Conservation (phyloP, 2,888 invertebrate genomes). For the Microctonus brassicae region DNA sequence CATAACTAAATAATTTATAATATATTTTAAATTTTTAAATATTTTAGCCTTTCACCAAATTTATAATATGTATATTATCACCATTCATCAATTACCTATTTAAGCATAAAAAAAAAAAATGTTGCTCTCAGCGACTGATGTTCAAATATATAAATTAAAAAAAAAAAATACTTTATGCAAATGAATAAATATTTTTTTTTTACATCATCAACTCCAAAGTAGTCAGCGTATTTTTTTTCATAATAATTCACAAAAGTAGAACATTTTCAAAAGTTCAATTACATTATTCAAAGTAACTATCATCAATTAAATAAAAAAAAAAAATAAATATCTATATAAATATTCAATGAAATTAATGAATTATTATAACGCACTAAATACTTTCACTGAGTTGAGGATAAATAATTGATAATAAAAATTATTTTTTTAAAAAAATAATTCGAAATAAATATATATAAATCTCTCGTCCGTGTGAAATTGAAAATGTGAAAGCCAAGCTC, state of each 20-base stretch:
- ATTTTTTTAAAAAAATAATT: conserved; percentile 15
- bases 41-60: too few relatives aligned
- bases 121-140: conserved; percentile 9
- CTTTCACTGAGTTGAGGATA: conserved; percentile 22
- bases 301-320: too few relatives aligned
- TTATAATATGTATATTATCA: conserved; percentile 19
- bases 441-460: conserved; percentile 3
- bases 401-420: conserved; percentile 14
- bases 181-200: not conserved
- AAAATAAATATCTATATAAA: too few relatives aligned
- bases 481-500: conserved; percentile 36
- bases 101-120: conserved; percentile 30
- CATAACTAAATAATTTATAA: conserved; percentile 25
- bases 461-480: conserved; percentile 43
- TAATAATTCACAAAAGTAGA: not conserved
- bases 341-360: not conserved
- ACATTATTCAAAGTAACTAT: too few relatives aligned
- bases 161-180: not conserved
- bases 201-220: not conserved
- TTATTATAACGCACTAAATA: conserved; percentile 7
- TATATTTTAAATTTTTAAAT: not conserved
- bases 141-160: not conserved
- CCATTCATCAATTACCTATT: conserved; percentile 38
- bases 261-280: not conserved
- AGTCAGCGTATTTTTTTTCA: not conserved